Evolutionary conservation across 1,140 invertebrate genomes (phyloP).

Genomic region (Pseudomyrmex cubaensis): DNA sequence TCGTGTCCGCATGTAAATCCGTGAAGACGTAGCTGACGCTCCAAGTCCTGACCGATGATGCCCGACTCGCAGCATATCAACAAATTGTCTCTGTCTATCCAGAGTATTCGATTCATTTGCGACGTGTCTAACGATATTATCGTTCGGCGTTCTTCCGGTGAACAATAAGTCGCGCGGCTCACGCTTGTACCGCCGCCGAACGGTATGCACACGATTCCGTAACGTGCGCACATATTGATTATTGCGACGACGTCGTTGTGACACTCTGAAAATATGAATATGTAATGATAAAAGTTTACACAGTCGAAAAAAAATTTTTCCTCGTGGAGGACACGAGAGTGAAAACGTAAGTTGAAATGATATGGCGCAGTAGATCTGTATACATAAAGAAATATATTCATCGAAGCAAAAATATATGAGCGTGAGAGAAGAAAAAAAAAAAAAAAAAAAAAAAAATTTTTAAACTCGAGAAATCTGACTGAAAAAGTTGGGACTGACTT

Average conservation of each 20-base stretch:
- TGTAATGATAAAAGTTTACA: constrained; percentile 3
- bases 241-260: constrained; percentile 94
- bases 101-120: constrained; percentile 98
- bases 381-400: too few relatives aligned
- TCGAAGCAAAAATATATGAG: too few relatives aligned
- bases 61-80: constrained; percentile 94
- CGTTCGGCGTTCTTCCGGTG: constrained; percentile 91
- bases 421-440: too few relatives aligned
- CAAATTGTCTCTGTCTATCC: constrained; percentile 96
- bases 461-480: too few relatives aligned
- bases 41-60: constrained; percentile 97
- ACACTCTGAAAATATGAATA: constrained; percentile 82
- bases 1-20: constrained; percentile 96
- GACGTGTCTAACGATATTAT: constrained; percentile 97
- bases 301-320: not conserved
- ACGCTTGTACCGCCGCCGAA: constrained; percentile 99
- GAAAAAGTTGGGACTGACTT: too few relatives aligned
- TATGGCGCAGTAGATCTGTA: too few relatives aligned
- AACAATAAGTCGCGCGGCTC: constrained; percentile 95
- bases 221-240: constrained; percentile 90
- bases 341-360: not conserved
- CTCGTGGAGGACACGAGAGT: not conserved
- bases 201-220: constrained; percentile 95
- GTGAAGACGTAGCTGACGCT: constrained; percentile 89
- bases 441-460: too few relatives aligned